A percentile compares a stretch with the other conserved stretches of the same genome.
These are phyloP conservation scores for Goniozus legneri DNA, from an alignment of 1,140 invertebrate genomes.

Conservation along the genomic window DNA sequence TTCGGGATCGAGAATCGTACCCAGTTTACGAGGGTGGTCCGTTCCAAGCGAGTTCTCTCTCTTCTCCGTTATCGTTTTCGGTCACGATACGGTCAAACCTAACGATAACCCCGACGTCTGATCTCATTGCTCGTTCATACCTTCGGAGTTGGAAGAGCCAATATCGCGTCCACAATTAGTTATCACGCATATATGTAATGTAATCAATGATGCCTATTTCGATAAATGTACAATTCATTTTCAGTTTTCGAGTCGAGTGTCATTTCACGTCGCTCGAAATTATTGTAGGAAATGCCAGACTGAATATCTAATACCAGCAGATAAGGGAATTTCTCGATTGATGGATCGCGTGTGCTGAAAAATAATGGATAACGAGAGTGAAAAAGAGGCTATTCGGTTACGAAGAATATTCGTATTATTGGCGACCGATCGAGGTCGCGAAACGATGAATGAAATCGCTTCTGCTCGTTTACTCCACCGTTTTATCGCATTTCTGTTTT, in stretches of 20 bases:
- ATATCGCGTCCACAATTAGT: no score
- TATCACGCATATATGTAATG: slow-evolving; percentile 27
- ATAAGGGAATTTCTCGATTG: neutral
- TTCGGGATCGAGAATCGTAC: neutral
- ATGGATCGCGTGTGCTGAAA: neutral
- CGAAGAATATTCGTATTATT: neutral
- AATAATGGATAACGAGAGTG: neutral
- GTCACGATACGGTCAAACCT: slow-evolving; percentile 29
- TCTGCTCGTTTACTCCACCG: no score
- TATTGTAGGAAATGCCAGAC: no score
- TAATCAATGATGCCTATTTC: neutral
- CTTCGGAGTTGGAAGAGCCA: no score
- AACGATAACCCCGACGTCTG: slow-evolving; percentile 41
- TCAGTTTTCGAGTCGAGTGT: neutral
- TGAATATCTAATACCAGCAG: no score
- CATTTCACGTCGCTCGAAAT: no score
- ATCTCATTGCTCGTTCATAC: no score
- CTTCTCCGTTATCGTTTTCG: neutral
- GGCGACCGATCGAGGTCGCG: slow-evolving; percentile 14
- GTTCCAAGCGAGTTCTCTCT: slow-evolving; percentile 10
- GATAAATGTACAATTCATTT: neutral
- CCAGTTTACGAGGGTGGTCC: slow-evolving; percentile 13
- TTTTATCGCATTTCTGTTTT: no score
- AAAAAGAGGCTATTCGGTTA: neutral
- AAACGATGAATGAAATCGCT: slow-evolving; percentile 31